Conservation (phyloP, 2,888 invertebrate species). For the Liodrosophila aerea region DNA sequence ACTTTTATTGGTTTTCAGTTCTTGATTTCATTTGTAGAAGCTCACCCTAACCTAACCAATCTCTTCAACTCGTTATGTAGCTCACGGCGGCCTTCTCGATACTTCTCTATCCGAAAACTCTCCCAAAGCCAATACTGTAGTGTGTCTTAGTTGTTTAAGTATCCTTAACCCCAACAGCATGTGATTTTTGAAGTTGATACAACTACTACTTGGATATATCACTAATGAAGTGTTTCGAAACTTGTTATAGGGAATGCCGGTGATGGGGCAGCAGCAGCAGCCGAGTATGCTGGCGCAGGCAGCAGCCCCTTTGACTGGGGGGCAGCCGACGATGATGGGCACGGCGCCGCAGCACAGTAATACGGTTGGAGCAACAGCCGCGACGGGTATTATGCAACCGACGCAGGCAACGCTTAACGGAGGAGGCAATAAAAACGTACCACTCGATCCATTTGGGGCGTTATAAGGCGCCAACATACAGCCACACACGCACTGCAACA, state of each 20-base stretch:
- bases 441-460: conserved; percentile 84
- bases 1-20: conserved; percentile 30
- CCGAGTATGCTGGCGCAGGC: conserved; percentile 81
- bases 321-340: conserved; percentile 78
- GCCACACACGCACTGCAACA: conserved; percentile 23
- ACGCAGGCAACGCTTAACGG: conserved; percentile 76
- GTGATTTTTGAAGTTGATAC: conserved; percentile 26
- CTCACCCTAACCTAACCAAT: conserved; percentile 23
- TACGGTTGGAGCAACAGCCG: conserved; percentile 63
- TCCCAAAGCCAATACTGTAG: conserved; percentile 29
- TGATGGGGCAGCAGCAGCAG: conserved; percentile 80
- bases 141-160: conserved; percentile 39
- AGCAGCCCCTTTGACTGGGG: conserved; percentile 82
- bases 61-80: too few species aligned
- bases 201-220: background rate
- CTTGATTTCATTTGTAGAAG: conserved; percentile 36
- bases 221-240: conserved; percentile 30
- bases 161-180: conserved; percentile 36
- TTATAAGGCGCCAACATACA: conserved; percentile 76
- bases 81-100: background rate
- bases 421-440: conserved; percentile 83
- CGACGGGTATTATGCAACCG: conserved; percentile 76
- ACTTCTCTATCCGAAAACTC: conserved; percentile 16
- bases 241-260: conserved; percentile 82
- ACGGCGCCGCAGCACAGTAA: conserved; percentile 75